Percentiles rank a stretch among this genome's conserved stretches.
Conservation (phyloP, 2,888 invertebrate genomes). For the Dolomedes plantarius region DNA sequence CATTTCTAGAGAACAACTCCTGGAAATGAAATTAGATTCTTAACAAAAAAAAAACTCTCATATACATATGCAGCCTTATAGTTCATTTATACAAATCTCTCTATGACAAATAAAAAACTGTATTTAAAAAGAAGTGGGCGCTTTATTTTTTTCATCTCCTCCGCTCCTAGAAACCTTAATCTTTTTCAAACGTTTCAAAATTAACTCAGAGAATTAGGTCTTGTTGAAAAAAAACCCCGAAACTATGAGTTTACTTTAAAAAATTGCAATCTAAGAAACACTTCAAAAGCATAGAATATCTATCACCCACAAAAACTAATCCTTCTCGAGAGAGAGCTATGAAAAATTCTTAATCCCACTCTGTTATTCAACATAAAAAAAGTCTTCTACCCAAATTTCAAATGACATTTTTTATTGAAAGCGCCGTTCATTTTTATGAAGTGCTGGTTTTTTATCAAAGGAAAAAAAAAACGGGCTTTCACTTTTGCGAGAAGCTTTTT, state of each 20-base stretch:
- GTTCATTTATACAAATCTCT: neutral
- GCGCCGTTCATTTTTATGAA: conserved; percentile 2
- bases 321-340: conserved; percentile 32
- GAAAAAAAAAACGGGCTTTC: conserved; percentile 6
- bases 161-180: conserved; percentile 25
- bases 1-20: too few species aligned
- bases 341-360: conserved; percentile 46
- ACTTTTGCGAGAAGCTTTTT: neutral
- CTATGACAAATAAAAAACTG: neutral
- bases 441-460: neutral
- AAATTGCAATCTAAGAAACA: conserved; percentile 18
- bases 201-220: conserved; percentile 31
- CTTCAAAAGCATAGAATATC: conserved; percentile 1
- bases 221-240: neutral
- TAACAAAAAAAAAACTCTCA: too few species aligned
- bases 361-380: conserved; percentile 55
- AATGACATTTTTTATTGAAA: conserved; percentile 10
- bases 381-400: conserved; percentile 9
- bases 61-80: neutral
- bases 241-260: conserved; percentile 6
- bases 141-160: neutral
- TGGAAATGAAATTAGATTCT: too few species aligned
- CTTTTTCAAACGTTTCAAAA: conserved; percentile 52
- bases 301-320: conserved; percentile 32
- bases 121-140: neutral